Conservation (phyloP, 92 coral and sea anemone species). For the Parazoanthus swiftii region DNA sequence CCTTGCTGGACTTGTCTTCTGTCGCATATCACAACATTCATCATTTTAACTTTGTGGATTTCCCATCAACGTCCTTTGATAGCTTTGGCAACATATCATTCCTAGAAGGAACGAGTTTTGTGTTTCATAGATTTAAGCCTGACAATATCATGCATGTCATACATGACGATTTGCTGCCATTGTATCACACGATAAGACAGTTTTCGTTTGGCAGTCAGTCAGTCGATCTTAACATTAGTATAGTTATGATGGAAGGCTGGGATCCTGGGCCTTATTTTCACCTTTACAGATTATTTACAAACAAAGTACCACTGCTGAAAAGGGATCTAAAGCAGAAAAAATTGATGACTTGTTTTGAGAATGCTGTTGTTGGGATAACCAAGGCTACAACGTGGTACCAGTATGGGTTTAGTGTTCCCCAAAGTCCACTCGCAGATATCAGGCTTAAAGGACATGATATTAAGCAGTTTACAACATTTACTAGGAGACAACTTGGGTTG, state of each 20-base stretch:
- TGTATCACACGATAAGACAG: constrained; percentile 78
- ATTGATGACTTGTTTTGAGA: constrained; percentile 74
- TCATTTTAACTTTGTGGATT: constrained; percentile 86
- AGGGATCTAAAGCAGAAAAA: constrained; percentile 43
- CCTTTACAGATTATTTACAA: constrained; percentile 73
- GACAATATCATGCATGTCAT: constrained; percentile 94
- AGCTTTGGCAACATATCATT: constrained; percentile 63
- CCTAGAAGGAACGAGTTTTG: constrained; percentile 67
- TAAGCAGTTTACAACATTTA: constrained; percentile 69
- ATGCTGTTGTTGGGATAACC: constrained; percentile 82
- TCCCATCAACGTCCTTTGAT: constrained; percentile 63
- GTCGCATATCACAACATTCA: constrained; percentile 89
- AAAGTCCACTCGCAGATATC: constrained; percentile 69
- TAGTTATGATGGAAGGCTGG: constrained; percentile 92
- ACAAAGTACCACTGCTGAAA: constrained; percentile 54
- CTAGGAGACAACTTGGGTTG: constrained; percentile 60
- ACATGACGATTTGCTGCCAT: constrained; percentile 91
- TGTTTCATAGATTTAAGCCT: constrained; percentile 88
- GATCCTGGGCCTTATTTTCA: constrained; percentile 72
- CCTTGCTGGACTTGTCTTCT: constrained; percentile 88
- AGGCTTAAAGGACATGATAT: constrained; percentile 59
- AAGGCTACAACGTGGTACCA: constrained; percentile 96
- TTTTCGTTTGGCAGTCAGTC: constrained; percentile 47
- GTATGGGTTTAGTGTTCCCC: constrained; percentile 87
- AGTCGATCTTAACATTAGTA: constrained; percentile 55